Conservation (phyloP, 2,797 vertebrate genomes). For the Poeciliopsis gracilis region DNA sequence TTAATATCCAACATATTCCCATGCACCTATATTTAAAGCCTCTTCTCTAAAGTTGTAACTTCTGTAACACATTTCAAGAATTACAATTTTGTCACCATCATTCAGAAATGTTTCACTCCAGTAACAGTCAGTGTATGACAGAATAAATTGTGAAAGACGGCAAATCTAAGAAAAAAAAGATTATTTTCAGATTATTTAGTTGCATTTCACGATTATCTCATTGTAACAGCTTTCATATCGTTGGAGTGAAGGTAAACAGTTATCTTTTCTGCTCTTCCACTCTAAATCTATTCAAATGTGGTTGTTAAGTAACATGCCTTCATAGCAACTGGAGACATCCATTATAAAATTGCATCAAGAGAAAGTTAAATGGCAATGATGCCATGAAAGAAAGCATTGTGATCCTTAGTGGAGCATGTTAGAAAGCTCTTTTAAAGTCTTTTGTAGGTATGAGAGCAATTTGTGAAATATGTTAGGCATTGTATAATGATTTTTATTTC, state of each 20-base stretch:
- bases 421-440: not conserved
- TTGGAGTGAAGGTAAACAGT: not conserved
- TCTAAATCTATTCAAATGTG: not conserved
- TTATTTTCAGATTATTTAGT: not conserved
- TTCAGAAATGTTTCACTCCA: not conserved
- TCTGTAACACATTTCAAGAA: not conserved
- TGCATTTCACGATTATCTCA: not conserved
- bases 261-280: not conserved
- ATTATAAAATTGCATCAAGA: not conserved
- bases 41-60: not conserved
- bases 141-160: not conserved
- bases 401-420: not conserved
- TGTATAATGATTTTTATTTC: not conserved
- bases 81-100: not conserved
- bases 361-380: not conserved
- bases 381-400: not conserved
- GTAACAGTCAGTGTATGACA: not conserved
- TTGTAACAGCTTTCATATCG: not conserved
- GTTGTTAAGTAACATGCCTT: not conserved
- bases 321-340: not conserved
- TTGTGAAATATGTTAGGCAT: not conserved
- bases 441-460: not conserved
- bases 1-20: slow-evolving; percentile 1
- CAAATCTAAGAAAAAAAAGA: not conserved
- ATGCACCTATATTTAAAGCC: not conserved